These are phyloP conservation scores for Sycophila sp. DNA, from an alignment of 1,140 invertebrate species.

Conservation along the genomic window DNA sequence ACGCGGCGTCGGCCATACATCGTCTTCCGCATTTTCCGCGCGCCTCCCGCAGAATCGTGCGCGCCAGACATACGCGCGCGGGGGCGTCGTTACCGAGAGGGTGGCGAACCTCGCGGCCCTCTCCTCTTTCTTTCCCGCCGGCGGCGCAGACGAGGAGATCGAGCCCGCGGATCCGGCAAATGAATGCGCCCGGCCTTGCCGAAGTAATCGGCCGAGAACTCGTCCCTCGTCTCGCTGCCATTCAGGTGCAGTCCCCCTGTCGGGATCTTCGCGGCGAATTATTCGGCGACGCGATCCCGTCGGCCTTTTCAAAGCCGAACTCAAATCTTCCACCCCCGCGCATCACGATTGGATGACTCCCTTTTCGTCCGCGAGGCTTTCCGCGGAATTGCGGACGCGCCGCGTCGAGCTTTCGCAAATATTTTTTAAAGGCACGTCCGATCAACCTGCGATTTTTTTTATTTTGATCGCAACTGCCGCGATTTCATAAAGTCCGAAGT, in stretches of 20 bases:
- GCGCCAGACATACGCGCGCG: not conserved
- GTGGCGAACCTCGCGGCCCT: not conserved
- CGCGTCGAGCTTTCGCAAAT: not conserved
- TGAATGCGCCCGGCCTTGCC: conserved; percentile 41
- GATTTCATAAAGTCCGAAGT: no score
- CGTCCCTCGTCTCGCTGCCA: not conserved
- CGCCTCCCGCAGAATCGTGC: not conserved
- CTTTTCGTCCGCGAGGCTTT: not conserved
- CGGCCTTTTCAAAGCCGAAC: conserved; percentile 1
- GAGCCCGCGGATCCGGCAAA: no score
- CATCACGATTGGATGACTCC: not conserved
- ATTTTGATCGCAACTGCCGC: no score
- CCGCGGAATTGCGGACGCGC: not conserved
- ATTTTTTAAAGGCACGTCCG: no score
- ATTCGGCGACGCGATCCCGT: no score
- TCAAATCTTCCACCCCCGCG: no score
- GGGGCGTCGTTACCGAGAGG: no score
- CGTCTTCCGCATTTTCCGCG: not conserved
- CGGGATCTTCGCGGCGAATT: no score
- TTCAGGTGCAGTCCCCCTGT: not conserved
- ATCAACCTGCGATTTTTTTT: no score
- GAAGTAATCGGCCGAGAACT: conserved; percentile 40
- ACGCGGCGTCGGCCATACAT: no score
- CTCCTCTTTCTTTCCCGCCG: no score
- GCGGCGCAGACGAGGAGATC: no score